These are phyloP conservation scores for Heliconius nattereri DNA, from an alignment of 1,140 invertebrate species.

Conservation along the genomic window DNA sequence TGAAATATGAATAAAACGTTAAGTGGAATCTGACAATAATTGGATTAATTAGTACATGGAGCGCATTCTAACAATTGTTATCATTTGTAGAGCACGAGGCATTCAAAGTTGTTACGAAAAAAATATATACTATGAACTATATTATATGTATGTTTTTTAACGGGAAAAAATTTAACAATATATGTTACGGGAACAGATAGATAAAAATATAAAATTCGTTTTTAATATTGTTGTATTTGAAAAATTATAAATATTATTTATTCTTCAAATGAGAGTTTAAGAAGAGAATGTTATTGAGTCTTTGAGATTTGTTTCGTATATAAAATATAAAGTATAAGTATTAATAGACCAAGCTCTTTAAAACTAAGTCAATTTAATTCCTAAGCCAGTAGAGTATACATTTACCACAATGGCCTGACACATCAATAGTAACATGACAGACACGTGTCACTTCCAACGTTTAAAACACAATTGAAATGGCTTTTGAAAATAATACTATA, in stretches of 20 bases:
- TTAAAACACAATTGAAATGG: constrained; percentile 6
- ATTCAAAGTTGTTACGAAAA: neutral
- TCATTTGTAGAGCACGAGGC: neutral
- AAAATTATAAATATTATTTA: neutral
- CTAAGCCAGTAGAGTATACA: neutral
- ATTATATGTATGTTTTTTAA: no score
- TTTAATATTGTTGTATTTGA: neutral
- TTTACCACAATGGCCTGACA: neutral
- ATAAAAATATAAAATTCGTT: no score
- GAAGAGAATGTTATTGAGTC: no score
- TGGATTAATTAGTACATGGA: neutral
- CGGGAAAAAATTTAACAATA: no score
- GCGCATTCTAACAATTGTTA: neutral
- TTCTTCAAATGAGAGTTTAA: neutral
- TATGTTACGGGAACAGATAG: no score
- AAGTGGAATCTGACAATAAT: neutral
- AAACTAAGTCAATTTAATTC: constrained; percentile 6
- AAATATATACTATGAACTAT: neutral
- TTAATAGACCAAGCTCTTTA: neutral
- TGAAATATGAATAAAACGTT: neutral
- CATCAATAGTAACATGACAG: constrained; percentile 4
- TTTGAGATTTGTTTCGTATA: no score
- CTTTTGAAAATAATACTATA: constrained; percentile 3
- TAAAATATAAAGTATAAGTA: neutral
- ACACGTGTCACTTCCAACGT: constrained; percentile 5